Conservation (phyloP, 2,797 vertebrate species). For the Clarias platycephalus region DNA sequence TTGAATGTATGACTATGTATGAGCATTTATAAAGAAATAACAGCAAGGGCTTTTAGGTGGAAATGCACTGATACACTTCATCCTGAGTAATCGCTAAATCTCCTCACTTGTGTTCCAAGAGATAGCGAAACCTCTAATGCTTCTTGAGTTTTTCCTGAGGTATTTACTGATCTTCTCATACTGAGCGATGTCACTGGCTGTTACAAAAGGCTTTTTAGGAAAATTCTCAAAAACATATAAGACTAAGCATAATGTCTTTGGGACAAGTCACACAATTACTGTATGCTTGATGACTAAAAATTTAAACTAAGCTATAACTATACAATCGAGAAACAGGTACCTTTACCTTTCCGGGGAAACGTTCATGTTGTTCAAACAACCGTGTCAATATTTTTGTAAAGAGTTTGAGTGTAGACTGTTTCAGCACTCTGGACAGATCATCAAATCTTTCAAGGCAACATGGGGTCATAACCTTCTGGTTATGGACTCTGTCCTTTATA, state of each 20-base stretch:
- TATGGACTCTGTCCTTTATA: conserved; percentile 34
- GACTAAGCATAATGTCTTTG: not conserved
- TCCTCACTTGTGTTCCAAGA: conserved; percentile 36
- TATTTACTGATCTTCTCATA: conserved; percentile 24
- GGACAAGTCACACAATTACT: not conserved
- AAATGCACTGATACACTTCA: conserved; percentile 38
- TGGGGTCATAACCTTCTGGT: conserved; percentile 34
- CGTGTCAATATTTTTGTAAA: conserved; percentile 20
- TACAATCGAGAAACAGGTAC: not conserved
- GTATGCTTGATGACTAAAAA: not conserved
- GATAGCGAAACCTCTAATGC: conserved; percentile 26
- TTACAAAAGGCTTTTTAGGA: conserved; percentile 27
- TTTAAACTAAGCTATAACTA: not conserved
- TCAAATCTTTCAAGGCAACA: conserved; percentile 25
- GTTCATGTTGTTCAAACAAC: not conserved
- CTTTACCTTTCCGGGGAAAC: not conserved
- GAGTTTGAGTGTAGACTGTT: conserved; percentile 37
- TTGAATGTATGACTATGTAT: not conserved
- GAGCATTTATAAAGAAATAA: conserved; percentile 45
- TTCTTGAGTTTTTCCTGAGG: conserved; percentile 16
- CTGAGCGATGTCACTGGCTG: conserved; percentile 22
- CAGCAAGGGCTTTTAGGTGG: conserved; percentile 39
- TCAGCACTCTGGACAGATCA: conserved; percentile 66
- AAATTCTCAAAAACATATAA: not conserved
- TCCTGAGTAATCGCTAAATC: conserved; percentile 52